Evolutionary conservation across 2,888 invertebrate genomes (phyloP), one percentile per base, ranked within the genome.

Genomic region (Papilio demoleus): DNA sequence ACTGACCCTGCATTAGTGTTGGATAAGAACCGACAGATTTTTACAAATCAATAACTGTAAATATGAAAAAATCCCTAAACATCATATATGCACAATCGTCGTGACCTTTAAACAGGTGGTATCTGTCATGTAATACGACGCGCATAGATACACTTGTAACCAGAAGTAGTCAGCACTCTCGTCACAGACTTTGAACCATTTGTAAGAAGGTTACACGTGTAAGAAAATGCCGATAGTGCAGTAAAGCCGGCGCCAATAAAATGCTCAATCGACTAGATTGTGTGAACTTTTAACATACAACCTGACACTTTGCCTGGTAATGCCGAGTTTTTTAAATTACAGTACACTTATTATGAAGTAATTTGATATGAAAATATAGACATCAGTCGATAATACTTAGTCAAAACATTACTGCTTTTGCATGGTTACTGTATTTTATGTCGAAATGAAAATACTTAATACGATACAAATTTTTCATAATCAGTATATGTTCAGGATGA

Each of bases 161-260:
- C 50, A 64, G 68, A 60, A 59, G 34, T 17, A 38, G 64, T 64
- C 56, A 68, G 56, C 45, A 56, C 8, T 34, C 38, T 27, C 11
- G 50, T 47, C 47, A 59, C 73, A 73, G 75, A 71, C 67, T 72
- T 70, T 72, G 72, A 72, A 75, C 75, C 80, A 78, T 82, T 76
- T 77, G 70, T 75, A 84, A 85, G 83, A 88, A 87, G 89, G 88
- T 84, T 88, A 90, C 90, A 89, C 90, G 89, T 88, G 90, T 81
- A 79, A 73, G 47, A 59, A 68, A 68, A 50, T 59, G 68, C 70
- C 42, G 67, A 73, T 74, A 77, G 76, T 74, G 83, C 84, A 80
- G 79, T 74, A 78, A 75, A 71, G 22, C 40, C 45, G 77, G 75
- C 73, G 68, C 71, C 76, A 77, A 53, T 45, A 56, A 64, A 36